Conservation (phyloP, 2,888 invertebrate species). For the Coecobrya sp. region DNA sequence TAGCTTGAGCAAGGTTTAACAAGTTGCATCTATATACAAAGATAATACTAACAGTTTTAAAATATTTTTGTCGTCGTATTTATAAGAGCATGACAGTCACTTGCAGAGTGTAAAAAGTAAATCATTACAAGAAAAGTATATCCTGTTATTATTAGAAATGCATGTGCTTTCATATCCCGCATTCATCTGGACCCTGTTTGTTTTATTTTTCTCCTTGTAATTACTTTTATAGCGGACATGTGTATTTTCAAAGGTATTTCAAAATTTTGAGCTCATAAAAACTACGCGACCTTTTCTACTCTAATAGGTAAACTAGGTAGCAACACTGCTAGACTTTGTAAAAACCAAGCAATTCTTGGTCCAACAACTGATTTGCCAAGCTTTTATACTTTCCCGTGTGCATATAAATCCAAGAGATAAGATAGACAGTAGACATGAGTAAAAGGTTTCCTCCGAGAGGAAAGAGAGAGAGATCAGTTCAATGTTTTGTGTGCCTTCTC, state of each 20-base stretch:
- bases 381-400: no score
- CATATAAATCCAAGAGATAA: no score
- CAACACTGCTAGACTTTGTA: no score
- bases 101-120: background rate
- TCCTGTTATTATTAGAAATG: background rate
- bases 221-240: background rate
- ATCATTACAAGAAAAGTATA: slow-evolving; percentile 16
- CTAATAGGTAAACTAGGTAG: background rate
- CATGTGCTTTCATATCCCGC: background rate
- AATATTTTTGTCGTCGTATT: background rate
- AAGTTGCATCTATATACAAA: background rate
- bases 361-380: no score
- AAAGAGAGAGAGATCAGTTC: no score
- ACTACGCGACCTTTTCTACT: background rate
- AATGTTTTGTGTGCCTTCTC: background rate
- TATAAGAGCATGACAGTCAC: slow-evolving; percentile 23
- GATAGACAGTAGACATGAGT: no score
- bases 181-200: background rate
- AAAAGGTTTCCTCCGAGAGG: background rate
- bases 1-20: background rate
- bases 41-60: background rate
- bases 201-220: background rate
- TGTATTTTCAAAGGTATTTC: background rate
- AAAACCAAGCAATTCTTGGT: no score
- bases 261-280: background rate